phyloP scores from a whole-genome alignment of 1,140 invertebrate species.

The Popillia japonica region DNA sequence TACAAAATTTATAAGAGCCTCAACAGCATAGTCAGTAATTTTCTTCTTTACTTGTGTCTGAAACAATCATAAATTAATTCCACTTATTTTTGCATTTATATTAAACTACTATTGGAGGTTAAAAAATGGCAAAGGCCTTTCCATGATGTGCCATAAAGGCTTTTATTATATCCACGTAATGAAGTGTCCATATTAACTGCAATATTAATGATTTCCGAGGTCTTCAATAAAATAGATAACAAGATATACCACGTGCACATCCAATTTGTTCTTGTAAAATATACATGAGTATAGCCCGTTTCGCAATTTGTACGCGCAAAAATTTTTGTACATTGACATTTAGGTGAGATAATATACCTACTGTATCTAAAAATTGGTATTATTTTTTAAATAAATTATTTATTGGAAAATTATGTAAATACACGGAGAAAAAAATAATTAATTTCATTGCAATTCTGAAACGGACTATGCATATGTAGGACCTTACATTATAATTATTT shows the following conservation, averaged over 20 bases:
- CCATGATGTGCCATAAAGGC: no score
- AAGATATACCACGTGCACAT: not conserved
- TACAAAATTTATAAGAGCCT: no score
- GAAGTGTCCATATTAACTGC: not conserved
- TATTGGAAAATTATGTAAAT: not conserved
- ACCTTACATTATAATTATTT: constrained; percentile 22
- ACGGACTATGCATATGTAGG: no score
- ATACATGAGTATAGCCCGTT: not conserved
- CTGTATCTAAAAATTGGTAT: no score
- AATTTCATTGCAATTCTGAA: no score
- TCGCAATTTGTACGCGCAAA: not conserved
- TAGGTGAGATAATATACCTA: not conserved
- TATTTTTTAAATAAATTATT: no score
- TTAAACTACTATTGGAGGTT: no score
- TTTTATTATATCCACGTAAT: not conserved
- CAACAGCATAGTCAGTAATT: no score
- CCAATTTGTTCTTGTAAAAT: not conserved
- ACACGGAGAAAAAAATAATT: not conserved
- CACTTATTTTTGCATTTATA: no score
- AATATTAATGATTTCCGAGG: not conserved
- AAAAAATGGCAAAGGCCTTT: no score
- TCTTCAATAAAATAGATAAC: not conserved
- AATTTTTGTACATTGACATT: not conserved
- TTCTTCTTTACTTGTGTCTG: no score
- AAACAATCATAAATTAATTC: no score